These are phyloP conservation scores for Tursiops truncatus DNA, from an alignment of 2,113 vertebrate species.

Conservation along the genomic window DNA sequence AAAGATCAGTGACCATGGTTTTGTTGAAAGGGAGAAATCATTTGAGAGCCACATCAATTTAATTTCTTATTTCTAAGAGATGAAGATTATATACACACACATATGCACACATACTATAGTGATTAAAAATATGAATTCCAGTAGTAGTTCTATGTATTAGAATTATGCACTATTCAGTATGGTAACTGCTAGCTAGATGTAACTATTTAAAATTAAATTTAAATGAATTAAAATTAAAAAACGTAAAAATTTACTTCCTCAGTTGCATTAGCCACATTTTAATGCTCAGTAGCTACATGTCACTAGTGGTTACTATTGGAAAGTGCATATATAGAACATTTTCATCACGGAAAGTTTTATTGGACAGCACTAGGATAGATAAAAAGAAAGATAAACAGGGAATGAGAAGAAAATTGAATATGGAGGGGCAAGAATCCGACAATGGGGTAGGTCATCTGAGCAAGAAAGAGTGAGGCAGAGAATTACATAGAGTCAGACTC, in stretches of 20 bases:
- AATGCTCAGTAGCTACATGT: not conserved
- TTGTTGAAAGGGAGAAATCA: conserved; percentile 10
- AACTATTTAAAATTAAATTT: conserved; percentile 28
- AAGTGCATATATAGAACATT: not conserved
- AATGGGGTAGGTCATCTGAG: not conserved
- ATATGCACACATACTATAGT: not conserved
- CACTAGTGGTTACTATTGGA: not conserved
- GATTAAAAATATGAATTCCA: not conserved
- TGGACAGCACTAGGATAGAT: not conserved
- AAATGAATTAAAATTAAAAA: not conserved
- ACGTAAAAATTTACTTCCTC: not conserved
- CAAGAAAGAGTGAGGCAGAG: not conserved
- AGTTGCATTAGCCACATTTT: not conserved
- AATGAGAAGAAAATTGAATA: not conserved
- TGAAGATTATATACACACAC: not conserved
- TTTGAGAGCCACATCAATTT: conserved; percentile 4
- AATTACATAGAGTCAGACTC: not conserved
- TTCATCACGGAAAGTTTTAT: not conserved
- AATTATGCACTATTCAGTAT: not conserved
- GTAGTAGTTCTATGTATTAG: not conserved
- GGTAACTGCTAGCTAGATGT: not conserved
- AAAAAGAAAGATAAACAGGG: not conserved
- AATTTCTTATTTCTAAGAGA: conserved; percentile 25
- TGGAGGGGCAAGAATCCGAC: not conserved
- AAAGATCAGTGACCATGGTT: not conserved